phyloP scores from a whole-genome alignment of 1,140 invertebrate genomes.

The Drosophila equinoxialis region DNA sequence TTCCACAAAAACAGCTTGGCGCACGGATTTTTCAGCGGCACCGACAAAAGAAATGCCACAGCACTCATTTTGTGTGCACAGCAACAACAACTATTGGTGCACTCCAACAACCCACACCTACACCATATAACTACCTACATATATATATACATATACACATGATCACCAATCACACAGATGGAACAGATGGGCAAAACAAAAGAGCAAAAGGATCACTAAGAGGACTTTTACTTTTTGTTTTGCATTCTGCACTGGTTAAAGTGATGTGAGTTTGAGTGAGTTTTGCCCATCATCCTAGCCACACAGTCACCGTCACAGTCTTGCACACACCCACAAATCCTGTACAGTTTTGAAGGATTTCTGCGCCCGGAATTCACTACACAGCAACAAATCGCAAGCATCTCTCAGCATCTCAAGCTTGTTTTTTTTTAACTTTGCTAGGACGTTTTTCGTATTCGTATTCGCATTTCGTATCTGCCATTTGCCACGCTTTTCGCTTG shows the following conservation, averaged over 20 bases:
- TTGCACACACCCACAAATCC: background rate
- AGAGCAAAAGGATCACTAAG: too few relatives aligned
- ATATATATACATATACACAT: too few relatives aligned
- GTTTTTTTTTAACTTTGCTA: background rate
- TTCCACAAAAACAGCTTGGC: slow-evolving; percentile 38
- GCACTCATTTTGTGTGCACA: slow-evolving; percentile 15
- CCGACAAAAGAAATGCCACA: slow-evolving; percentile 17
- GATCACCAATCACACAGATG: too few relatives aligned
- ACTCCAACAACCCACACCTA: background rate
- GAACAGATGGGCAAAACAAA: too few relatives aligned
- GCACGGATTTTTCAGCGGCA: slow-evolving; percentile 32
- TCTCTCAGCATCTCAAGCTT: background rate
- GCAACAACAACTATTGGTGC: slow-evolving; percentile 1
- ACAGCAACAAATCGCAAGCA: slow-evolving; percentile 1
- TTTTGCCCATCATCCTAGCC: background rate
- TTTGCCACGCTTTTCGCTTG: slow-evolving; percentile 11
- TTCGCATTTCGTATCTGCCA: slow-evolving; percentile 15
- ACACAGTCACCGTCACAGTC: background rate
- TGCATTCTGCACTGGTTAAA: too few relatives aligned
- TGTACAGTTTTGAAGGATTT: slow-evolving; percentile 1
- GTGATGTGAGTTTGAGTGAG: background rate
- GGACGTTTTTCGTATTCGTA: background rate
- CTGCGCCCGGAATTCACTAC: background rate
- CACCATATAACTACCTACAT: background rate
- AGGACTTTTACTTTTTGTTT: too few relatives aligned